Base-by-base conservation (phyloP, 2,888 invertebrate genomes). In the Branchinecta sandiegonensis region DNA sequence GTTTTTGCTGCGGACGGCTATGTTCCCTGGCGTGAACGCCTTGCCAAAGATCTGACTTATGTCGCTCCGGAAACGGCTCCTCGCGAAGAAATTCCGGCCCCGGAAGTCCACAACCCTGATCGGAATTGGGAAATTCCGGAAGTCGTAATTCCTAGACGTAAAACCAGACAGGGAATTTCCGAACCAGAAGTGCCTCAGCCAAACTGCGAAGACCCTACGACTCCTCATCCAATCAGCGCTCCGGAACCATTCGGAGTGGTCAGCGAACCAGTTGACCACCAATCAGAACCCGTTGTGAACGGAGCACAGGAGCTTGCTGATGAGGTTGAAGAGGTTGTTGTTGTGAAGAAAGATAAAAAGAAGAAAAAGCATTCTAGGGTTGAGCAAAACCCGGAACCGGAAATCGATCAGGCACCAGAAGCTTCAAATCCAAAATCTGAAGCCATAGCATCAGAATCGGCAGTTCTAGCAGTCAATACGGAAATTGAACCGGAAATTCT, bases 341-440 rank as follows among this genome's bases (percentile, higher is more conserved):
- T 10, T 56, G 56, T 17, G 17, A n/a, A 56, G 17, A 56, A 56
- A 10, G 56, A 56, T 8, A 56, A 56, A 10, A 56, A 56, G 17
- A 56, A 56, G 56, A 56, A 56, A 56, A 56, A 56, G 17, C 56
- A 56, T 56, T 56, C 56, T n/a, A 56, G 17, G 17, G 56, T 56
- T 14, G 56, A 56, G 17, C 14, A 56, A 14, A n/a, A n/a, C 17
- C 9, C 56, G n/a, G 56, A 56, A 10, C 56, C 56, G 17, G 56
- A 56, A 56, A 56, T 56, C n/a, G 56, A 56, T 17, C n/a, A 17
- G 14, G 17, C 56, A 56, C 8, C n/a, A 17, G 56, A 56, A 56
- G 56, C 17, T 56, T 8, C 9, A 56, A 10, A 56, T 56, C 8
- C 10, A n/a, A n/a, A 10, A 17, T 14, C 56, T 14, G 10, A 56